Conservation (phyloP, 2,113 vertebrate species). For the Phrynocephalus versicolor region DNA sequence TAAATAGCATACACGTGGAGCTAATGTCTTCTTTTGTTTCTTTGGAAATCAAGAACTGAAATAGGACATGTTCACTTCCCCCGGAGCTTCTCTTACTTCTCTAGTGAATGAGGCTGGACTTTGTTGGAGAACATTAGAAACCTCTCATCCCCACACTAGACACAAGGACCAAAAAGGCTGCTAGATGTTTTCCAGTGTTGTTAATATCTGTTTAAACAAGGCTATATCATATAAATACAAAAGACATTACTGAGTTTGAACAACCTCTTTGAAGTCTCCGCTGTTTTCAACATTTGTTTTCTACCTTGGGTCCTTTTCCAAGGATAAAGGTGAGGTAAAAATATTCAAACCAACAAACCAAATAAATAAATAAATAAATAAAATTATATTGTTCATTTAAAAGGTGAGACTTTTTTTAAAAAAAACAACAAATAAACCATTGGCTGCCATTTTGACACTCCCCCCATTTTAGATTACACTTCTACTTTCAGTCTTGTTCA, state of each 20-base stretch:
- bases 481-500: background rate
- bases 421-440: background rate
- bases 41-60: background rate
- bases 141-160: background rate
- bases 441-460: background rate
- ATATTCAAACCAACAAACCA: no score
- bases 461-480: background rate
- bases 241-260: background rate
- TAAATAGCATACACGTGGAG: background rate
- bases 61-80: background rate
- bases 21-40: background rate
- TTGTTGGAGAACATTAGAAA: background rate
- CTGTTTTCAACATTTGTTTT: background rate
- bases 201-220: background rate
- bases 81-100: background rate
- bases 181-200: background rate
- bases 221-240: background rate
- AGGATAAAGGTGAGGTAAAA: no score
- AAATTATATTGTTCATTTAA: no score
- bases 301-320: no score
- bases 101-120: background rate
- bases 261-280: background rate
- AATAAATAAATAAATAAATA: no score
- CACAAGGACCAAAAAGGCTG: background rate
- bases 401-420: no score